These are phyloP conservation scores for Xylocampa areola DNA, from an alignment of 2,888 invertebrate species.

Conservation along the genomic window DNA sequence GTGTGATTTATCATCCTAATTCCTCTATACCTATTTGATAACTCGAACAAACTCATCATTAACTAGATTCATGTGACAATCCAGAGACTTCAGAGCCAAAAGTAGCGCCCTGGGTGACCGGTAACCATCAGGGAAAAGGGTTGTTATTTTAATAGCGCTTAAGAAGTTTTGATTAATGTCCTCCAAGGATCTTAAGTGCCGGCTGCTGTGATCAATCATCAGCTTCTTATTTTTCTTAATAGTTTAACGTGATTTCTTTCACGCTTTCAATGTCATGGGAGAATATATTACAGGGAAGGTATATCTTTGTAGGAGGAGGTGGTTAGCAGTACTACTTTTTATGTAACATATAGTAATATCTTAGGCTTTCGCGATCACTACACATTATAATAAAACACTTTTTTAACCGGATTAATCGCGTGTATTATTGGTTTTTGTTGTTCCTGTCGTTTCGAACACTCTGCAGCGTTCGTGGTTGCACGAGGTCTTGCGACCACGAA, in stretches of 20 bases:
- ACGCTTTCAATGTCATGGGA: conserved; percentile 16
- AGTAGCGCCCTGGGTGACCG: conserved; percentile 33
- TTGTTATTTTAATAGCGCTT: conserved; percentile 61
- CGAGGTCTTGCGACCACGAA: no score
- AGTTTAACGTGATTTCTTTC: conserved; percentile 43
- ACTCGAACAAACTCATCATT: no score
- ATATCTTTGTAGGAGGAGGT: neutral
- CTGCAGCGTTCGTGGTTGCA: no score
- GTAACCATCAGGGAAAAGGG: conserved; percentile 49
- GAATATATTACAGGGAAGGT: conserved; percentile 1
- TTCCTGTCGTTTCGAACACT: no score
- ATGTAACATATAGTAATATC: no score
- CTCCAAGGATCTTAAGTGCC: conserved; percentile 45
- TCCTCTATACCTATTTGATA: no score
- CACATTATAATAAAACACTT: no score
- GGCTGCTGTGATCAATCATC: conserved; percentile 53
- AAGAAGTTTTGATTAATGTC: conserved; percentile 66
- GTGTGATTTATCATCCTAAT: no score
- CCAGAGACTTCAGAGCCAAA: conserved; percentile 7
- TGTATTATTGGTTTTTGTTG: no score
- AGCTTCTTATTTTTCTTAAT: conserved; percentile 47
- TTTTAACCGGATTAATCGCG: no score
- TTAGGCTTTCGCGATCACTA: no score
- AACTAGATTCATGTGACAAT: conserved; percentile 26
- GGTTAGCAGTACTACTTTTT: no score